These are phyloP conservation scores for Diplodus puntazzo DNA, from an alignment of 2,797 vertebrate genomes.

Conservation along the genomic window DNA sequence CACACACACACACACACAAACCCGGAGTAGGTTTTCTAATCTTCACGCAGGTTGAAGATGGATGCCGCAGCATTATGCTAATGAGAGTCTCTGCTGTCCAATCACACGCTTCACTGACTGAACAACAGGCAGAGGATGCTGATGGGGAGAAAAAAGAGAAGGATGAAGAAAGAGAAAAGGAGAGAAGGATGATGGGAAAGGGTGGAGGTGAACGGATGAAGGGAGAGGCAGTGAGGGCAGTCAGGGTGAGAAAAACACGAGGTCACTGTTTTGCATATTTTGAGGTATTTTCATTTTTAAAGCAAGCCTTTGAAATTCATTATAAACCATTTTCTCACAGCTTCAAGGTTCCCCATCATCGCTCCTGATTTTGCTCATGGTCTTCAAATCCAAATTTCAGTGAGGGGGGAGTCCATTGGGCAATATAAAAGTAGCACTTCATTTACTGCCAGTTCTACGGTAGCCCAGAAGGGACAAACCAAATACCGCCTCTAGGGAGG, in stretches of 20 bases:
- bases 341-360: background rate
- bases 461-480: background rate
- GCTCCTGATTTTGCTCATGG: background rate
- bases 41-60: constrained; percentile 55
- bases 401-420: background rate
- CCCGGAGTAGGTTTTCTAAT: constrained; percentile 50
- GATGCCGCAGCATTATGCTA: constrained; percentile 69
- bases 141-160: constrained; percentile 32
- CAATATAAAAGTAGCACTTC: constrained; percentile 4
- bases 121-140: constrained; percentile 54
- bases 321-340: background rate
- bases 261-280: constrained; percentile 8
- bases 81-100: constrained; percentile 74
- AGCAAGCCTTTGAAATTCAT: background rate
- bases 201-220: constrained; percentile 17
- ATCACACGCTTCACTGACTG: constrained; percentile 72
- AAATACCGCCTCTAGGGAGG: background rate
- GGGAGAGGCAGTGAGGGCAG: constrained; percentile 1
- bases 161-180: constrained; percentile 12
- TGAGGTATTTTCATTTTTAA: background rate
- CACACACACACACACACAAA: constrained; percentile 18
- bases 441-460: background rate
- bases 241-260: constrained; percentile 18
- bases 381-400: constrained; percentile 8
- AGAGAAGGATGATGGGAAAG: background rate